Conservation (phyloP, 2,888 invertebrate species). For the Pelosia muscerda region DNA sequence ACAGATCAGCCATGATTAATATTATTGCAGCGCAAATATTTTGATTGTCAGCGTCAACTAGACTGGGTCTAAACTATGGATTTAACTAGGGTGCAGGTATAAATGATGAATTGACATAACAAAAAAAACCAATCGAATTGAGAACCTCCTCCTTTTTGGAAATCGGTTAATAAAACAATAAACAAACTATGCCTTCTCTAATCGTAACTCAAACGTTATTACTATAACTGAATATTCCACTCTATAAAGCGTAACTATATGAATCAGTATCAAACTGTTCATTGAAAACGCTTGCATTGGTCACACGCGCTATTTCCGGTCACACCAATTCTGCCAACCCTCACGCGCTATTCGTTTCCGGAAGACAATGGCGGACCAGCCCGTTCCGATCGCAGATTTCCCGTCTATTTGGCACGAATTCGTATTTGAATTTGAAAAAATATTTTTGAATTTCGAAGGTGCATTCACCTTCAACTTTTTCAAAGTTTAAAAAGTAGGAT, state of each 20-base stretch:
- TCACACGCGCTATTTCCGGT: conserved; percentile 77
- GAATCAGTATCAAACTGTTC: conserved; percentile 21
- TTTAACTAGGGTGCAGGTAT: too few relatives aligned
- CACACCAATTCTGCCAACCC: conserved; percentile 64
- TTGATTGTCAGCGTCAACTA: too few relatives aligned
- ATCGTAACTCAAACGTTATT: background rate
- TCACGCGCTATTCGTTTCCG: conserved; percentile 79
- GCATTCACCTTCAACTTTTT: conserved; percentile 9
- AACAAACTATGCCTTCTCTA: too few relatives aligned
- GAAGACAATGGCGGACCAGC: conserved; percentile 79
- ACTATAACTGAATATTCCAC: conserved; percentile 12
- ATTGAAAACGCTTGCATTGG: conserved; percentile 57
- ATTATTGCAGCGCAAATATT: too few relatives aligned
- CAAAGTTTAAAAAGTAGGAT: too few relatives aligned
- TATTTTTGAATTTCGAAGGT: conserved; percentile 45
- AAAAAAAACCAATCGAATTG: too few relatives aligned
- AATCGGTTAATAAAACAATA: too few relatives aligned
- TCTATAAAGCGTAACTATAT: conserved; percentile 18
- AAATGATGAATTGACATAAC: too few relatives aligned
- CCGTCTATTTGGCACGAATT: conserved; percentile 57
- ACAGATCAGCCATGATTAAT: too few relatives aligned
- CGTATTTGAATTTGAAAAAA: conserved; percentile 53
- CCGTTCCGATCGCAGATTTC: conserved; percentile 78
- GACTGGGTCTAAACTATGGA: too few relatives aligned
- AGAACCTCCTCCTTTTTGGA: too few relatives aligned